Percentiles rank a stretch among this genome's conserved stretches.
Conservation (phyloP, 1,140 invertebrate species). For the Polypedilum vanderplanki region DNA sequence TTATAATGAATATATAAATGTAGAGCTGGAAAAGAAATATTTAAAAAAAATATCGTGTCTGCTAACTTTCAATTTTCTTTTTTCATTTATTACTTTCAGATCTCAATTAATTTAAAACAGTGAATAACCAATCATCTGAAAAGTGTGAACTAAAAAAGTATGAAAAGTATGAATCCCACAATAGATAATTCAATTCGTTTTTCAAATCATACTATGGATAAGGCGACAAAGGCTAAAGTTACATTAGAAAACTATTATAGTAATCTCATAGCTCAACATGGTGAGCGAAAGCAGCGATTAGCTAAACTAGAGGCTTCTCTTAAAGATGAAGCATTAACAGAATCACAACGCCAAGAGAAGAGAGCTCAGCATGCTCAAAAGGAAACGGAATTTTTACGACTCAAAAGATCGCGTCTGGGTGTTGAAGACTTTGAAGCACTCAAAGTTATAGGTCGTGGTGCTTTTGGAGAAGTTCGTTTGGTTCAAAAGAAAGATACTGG, state of each 20-base stretch:
- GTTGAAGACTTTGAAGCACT: slow-evolving; percentile 98
- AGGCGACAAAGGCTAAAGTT: slow-evolving; percentile 98
- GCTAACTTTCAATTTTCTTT: no score
- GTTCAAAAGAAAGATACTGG: slow-evolving; percentile 99
- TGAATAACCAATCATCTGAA: no score
- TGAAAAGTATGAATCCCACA: slow-evolving; percentile 41
- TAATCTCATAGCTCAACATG: slow-evolving; percentile 94
- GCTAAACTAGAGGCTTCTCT: slow-evolving; percentile 89
- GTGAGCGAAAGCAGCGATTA: slow-evolving; percentile 89
- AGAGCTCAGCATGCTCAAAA: slow-evolving; percentile 93
- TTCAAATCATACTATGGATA: slow-evolving; percentile 94
- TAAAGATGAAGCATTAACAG: slow-evolving; percentile 83
- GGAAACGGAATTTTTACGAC: slow-evolving; percentile 94
- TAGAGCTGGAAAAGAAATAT: no score
- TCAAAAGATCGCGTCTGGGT: slow-evolving; percentile 91
- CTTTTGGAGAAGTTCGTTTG: slow-evolving; percentile 96
- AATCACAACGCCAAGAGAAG: slow-evolving; percentile 79
- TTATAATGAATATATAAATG: no score
- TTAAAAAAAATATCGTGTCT: no score
- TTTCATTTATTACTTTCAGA: no score
- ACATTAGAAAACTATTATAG: slow-evolving; percentile 99
- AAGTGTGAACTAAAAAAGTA: not conserved
- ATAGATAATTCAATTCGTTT: slow-evolving; percentile 77
- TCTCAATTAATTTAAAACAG: no score
- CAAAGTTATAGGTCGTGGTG: slow-evolving; percentile 92